A percentile compares a stretch with the other conserved stretches of the same genome.
phyloP scores from a whole-genome alignment of 1,140 invertebrate species.

The Aphelinus certus region DNA sequence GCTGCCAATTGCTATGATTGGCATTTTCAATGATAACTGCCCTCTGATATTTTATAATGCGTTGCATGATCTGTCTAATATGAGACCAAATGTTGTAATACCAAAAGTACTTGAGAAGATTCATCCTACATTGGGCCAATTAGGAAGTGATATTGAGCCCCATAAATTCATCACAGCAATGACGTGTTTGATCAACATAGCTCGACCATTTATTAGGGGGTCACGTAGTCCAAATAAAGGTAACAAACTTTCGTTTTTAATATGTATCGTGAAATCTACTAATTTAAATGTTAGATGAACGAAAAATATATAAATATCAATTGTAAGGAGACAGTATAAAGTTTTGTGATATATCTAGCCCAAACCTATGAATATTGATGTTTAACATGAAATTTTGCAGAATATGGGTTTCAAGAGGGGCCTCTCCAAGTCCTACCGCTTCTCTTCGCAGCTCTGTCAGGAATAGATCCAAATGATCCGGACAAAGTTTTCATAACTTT shows the following conservation, averaged over 20 bases:
- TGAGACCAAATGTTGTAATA: constrained; percentile 87
- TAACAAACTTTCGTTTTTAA: constrained; percentile 51
- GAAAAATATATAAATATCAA: too few relatives aligned
- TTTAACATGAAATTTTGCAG: constrained; percentile 36
- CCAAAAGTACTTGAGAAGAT: constrained; percentile 73
- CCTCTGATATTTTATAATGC: constrained; percentile 70
- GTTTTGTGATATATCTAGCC: too few relatives aligned
- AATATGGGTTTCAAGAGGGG: constrained; percentile 76
- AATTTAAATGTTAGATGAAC: not conserved
- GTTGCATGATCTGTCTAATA: constrained; percentile 78
- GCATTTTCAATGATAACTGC: constrained; percentile 81
- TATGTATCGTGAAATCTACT: not conserved
- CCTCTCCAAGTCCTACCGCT: constrained; percentile 84
- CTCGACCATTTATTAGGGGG: constrained; percentile 75
- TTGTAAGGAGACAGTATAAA: too few relatives aligned
- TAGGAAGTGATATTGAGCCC: constrained; percentile 40
- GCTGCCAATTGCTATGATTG: constrained; percentile 74
- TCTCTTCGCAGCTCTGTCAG: constrained; percentile 81
- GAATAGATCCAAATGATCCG: constrained; percentile 91
- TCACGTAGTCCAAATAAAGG: constrained; percentile 50
- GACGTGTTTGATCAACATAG: constrained; percentile 77
- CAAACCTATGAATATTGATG: too few relatives aligned
- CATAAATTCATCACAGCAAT: constrained; percentile 67
- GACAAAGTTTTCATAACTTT: constrained; percentile 84
- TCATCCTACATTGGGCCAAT: constrained; percentile 6